Evolutionary conservation across 1,140 invertebrate genomes (phyloP).

Genomic region (Araneus ventricosus): DNA sequence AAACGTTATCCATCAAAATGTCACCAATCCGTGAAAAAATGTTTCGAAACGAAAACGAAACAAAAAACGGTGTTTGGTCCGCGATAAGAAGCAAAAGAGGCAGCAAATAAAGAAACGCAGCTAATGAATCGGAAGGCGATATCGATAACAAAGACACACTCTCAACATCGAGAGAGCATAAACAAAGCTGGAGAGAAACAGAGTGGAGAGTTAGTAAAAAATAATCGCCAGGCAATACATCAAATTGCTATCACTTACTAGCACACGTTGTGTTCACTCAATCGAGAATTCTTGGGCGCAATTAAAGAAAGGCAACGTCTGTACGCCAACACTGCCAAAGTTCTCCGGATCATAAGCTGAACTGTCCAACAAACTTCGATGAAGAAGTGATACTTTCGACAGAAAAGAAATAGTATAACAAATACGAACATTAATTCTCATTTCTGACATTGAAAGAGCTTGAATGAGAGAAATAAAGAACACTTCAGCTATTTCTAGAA

Average conservation of each 20-base stretch:
- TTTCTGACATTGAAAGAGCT: too few relatives aligned
- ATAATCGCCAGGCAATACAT: conserved; percentile 65
- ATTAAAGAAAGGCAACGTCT: conserved; percentile 61
- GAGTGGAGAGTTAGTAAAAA: conserved; percentile 24
- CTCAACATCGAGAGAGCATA: conserved; percentile 64
- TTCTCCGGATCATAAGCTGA: conserved; percentile 6
- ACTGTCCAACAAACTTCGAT: conserved; percentile 8
- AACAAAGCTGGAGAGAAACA: conserved; percentile 55
- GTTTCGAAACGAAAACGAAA: conserved; percentile 16
- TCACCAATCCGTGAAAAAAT: conserved; percentile 46
- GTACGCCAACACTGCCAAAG: neutral
- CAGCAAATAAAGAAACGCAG: conserved; percentile 65
- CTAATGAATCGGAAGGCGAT: conserved; percentile 74
- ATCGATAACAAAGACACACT: conserved; percentile 71
- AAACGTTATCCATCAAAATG: conserved; percentile 62
- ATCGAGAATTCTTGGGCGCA: conserved; percentile 67
- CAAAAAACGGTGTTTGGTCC: conserved; percentile 26
- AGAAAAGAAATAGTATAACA: neutral
- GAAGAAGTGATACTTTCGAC: neutral
- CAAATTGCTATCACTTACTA: conserved; percentile 72
- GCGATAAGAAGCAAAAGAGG: conserved; percentile 49
- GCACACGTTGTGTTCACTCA: conserved; percentile 65
- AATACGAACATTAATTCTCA: too few relatives aligned
- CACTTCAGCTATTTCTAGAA: neutral
- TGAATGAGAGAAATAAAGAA: too few relatives aligned